Percentiles rank a stretch among this genome's conserved stretches.
These are phyloP conservation scores for Pentalonia nigronervosa DNA, from an alignment of 1,140 invertebrate genomes.

Conservation along the genomic window DNA sequence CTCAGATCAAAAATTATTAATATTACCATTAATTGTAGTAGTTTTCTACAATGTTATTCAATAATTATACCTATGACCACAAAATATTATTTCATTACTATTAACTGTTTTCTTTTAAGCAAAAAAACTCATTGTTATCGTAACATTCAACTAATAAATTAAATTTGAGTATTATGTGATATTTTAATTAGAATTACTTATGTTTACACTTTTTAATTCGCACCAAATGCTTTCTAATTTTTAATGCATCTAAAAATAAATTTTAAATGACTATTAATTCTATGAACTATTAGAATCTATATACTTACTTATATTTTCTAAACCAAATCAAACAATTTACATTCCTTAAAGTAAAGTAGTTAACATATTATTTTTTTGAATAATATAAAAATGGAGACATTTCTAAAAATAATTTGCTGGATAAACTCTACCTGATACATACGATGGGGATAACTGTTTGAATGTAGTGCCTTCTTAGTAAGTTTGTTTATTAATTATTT, in stretches of 20 bases:
- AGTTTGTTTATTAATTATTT: background rate
- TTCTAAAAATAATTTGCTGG: background rate
- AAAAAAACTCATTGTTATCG: background rate
- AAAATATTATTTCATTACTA: background rate
- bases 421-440: background rate
- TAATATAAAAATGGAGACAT: background rate
- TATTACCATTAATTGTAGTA: background rate
- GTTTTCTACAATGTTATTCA: background rate
- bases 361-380: background rate
- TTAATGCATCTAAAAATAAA: background rate
- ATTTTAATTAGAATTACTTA: background rate
- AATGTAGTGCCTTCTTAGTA: background rate
- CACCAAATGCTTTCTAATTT: background rate
- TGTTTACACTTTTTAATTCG: background rate
- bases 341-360: background rate
- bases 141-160: background rate
- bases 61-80: background rate
- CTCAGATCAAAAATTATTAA: background rate
- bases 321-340: background rate
- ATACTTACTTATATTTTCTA: background rate
- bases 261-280: background rate
- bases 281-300: background rate
- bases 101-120: background rate
- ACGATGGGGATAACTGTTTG: background rate
- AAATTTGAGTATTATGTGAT: background rate